Evolutionary conservation across 1,140 invertebrate genomes (phyloP), one percentile per base, ranked within the genome.

Genomic region (Lethrus apterus): DNA sequence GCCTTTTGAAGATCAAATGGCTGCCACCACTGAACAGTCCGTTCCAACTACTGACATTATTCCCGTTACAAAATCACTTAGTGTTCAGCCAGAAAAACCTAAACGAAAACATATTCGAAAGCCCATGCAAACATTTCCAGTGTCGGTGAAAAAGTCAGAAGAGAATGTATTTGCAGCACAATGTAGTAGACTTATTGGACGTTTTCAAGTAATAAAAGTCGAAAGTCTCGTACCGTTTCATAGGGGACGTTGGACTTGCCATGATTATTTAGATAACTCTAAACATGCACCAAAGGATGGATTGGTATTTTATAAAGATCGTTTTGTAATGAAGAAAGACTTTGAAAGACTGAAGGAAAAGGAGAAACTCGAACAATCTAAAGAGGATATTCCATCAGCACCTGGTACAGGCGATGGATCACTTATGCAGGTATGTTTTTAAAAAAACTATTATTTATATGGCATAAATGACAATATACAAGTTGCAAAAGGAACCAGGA

Each of bases 161-260:
- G 17, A 36, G 50, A 43, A 48, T 42, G 21, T 38, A 21, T 38
- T 38, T 13, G 20, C 24, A 3, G 35, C 35, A 3, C 33, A 34
- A 23, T 38, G 34, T 19, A 38, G 14, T 26, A 36, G 35, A 9
- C 38, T 52, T 77, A 81, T 56, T 84, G 83, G 66, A 83, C 72
- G 91, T 50, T 97, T 97, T 68, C 93, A 93, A 75, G 91, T 96
- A 54, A 92, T 97, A 15, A 96, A 95, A 76, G 92, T 96, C 49
- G 90, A 93, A 67, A 93, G 87, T 60, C 89, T 87, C 17, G 89
- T 93, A 67, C 93, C 93, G 3, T 94, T 95, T 60, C 85, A 86
- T 55, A 77, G 93, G 29, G 93, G 93, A 17, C 72, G 93, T 59
- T 97, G 93, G 93, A 84, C 84, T 56, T 96, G 92, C 70, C 89